These are phyloP conservation scores for Amblyteles armatorius DNA, from an alignment of 2,888 invertebrate species.

Conservation along the genomic window DNA sequence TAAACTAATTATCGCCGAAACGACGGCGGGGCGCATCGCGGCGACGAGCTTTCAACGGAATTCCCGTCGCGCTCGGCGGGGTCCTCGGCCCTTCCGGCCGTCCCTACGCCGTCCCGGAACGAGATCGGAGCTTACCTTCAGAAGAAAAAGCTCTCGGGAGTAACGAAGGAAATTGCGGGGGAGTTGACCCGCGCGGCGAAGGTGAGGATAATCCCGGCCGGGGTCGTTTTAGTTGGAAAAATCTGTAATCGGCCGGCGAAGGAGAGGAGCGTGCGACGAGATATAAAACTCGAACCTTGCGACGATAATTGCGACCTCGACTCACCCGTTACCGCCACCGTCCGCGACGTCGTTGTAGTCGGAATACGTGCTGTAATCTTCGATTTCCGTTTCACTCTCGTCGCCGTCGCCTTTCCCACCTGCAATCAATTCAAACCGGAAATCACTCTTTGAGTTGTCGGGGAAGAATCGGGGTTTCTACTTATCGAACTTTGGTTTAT, in stretches of 20 bases:
- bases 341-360: conserved; percentile 80
- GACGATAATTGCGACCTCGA: conserved; percentile 18
- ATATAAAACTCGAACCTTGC: conserved; percentile 19
- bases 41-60: conserved; percentile 72
- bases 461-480: not conserved
- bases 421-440: conserved; percentile 57
- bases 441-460: not conserved
- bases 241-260: conserved; percentile 56
- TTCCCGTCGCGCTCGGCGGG: conserved; percentile 44
- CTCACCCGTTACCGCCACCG: conserved; percentile 77
- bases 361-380: conserved; percentile 79
- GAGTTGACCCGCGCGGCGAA: conserved; percentile 51
- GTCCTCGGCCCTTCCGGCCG: conserved; percentile 9
- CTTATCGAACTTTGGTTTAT: too few species aligned
- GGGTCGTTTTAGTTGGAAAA: conserved; percentile 58
- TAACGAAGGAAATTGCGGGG: conserved; percentile 64
- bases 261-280: not conserved
- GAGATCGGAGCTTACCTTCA: conserved; percentile 46
- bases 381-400: conserved; percentile 77
- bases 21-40: conserved; percentile 49
- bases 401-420: conserved; percentile 74
- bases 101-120: conserved; percentile 10
- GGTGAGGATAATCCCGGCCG: conserved; percentile 52
- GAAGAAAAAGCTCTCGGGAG: conserved; percentile 61
- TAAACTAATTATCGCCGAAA: conserved; percentile 69